Conservation (phyloP, 2,888 invertebrate species). For the Ellobium chinense region DNA sequence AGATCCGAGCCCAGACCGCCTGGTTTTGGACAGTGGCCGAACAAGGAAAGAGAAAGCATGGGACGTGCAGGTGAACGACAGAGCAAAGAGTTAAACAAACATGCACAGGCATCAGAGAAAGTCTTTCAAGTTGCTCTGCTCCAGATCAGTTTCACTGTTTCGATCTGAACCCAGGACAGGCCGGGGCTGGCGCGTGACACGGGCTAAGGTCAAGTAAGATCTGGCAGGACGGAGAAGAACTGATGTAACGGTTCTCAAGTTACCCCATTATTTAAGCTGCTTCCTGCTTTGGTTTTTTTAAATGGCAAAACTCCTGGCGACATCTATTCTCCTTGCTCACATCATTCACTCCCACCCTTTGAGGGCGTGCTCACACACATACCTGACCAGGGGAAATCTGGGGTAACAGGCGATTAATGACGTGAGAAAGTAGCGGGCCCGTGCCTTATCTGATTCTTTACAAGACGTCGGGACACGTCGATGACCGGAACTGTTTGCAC, state of each 20-base stretch:
- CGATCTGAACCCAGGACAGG: slow-evolving; percentile 5
- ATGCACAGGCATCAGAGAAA: slow-evolving; percentile 2
- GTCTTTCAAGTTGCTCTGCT: neutral
- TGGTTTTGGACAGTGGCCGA: neutral
- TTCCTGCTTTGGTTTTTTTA: neutral
- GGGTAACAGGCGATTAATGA: neutral
- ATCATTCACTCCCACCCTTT: neutral
- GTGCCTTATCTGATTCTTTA: slow-evolving; percentile 14
- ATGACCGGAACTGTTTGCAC: slow-evolving; percentile 1
- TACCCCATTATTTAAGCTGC: neutral
- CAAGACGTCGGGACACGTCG: neutral
- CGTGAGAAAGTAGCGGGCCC: slow-evolving; percentile 22
- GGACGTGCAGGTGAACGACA: slow-evolving; percentile 14
- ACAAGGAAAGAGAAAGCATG: neutral
- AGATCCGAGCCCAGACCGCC: neutral
- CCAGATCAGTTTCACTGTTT: slow-evolving; percentile 16
- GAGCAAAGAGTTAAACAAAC: slow-evolving; percentile 16
- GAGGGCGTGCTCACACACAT: neutral
- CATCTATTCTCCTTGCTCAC: neutral
- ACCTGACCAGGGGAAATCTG: neutral
- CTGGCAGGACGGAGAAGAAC: neutral
- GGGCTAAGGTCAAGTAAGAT: slow-evolving; percentile 1
- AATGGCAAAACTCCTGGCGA: neutral
- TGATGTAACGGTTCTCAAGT: slow-evolving; percentile 4
- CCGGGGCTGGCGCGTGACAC: neutral